Evolutionary conservation across 2,797 vertebrate genomes (phyloP).

Genomic region (Gephyroberyx darwinii): DNA sequence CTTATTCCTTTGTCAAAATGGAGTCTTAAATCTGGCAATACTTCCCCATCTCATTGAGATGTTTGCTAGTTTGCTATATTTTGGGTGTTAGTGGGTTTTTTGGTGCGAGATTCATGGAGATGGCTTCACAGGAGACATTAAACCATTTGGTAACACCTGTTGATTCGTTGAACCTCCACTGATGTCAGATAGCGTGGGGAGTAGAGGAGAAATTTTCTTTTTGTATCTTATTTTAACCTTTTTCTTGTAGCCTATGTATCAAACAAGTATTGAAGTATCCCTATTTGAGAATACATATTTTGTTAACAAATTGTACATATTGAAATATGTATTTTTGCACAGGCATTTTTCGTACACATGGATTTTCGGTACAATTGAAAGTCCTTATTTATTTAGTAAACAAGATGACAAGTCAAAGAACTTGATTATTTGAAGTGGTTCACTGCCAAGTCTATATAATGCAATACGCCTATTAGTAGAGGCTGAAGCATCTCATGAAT

Average conservation of each 20-base stretch:
- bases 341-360: constrained; percentile 95
- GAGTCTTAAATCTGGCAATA: constrained; percentile 74
- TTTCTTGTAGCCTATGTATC: constrained; percentile 83
- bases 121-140: constrained; percentile 65
- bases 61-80: constrained; percentile 39
- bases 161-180: constrained; percentile 86
- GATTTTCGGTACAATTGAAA: constrained; percentile 97
- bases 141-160: constrained; percentile 83
- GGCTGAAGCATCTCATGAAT: constrained; percentile 82
- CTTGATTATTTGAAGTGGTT: constrained; percentile 98
- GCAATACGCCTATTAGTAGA: constrained; percentile 87
- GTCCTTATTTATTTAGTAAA: constrained; percentile 98
- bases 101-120: constrained; percentile 75
- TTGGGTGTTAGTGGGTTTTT: constrained; percentile 49
- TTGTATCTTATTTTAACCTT: constrained; percentile 88
- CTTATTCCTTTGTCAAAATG: constrained; percentile 61
- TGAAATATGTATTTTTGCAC: constrained; percentile 99
- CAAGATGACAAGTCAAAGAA: constrained; percentile 82
- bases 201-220: constrained; percentile 84
- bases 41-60: constrained; percentile 46
- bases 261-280: constrained; percentile 93
- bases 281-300: constrained; percentile 99
- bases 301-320: constrained; percentile 99
- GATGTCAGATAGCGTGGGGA: constrained; percentile 89
- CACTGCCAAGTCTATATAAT: constrained; percentile 97